Evolutionary conservation across 2,888 invertebrate species (phyloP).

Genomic region (Mycalesis mineus): DNA sequence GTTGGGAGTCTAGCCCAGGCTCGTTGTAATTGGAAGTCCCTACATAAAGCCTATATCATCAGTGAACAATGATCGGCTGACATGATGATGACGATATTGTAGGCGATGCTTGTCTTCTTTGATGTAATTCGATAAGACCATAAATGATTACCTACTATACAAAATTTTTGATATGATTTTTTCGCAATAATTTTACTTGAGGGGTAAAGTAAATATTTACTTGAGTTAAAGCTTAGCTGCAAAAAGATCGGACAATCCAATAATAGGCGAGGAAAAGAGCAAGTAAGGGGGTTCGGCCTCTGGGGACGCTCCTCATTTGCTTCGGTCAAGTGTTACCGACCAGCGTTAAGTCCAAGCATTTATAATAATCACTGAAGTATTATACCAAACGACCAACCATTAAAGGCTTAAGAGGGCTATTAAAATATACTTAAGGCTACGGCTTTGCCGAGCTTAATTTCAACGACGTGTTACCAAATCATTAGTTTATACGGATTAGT

Average conservation of each 20-base stretch:
- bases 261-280: not conserved
- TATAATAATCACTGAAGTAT: slow-evolving; percentile 12
- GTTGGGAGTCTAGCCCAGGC: too few relatives aligned
- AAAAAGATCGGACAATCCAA: not conserved
- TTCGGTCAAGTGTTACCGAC: not conserved
- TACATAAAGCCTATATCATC: too few relatives aligned
- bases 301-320: not conserved
- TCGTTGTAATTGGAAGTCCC: too few relatives aligned
- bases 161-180: too few relatives aligned
- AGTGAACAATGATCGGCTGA: too few relatives aligned
- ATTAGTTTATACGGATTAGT: slow-evolving; percentile 13
- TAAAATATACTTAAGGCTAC: slow-evolving; percentile 13
- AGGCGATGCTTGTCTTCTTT: too few relatives aligned
- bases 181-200: too few relatives aligned
- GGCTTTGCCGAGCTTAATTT: slow-evolving; percentile 10
- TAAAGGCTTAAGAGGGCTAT: slow-evolving; percentile 13
- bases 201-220: too few relatives aligned
- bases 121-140: too few relatives aligned
- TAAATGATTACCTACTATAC: too few relatives aligned
- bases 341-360: not conserved
- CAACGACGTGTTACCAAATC: slow-evolving; percentile 16
- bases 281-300: not conserved
- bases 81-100: too few relatives aligned
- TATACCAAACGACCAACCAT: slow-evolving; percentile 11
- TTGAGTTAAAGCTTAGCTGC: too few relatives aligned